Percentiles rank a stretch among this genome's conserved stretches.
Conservation (phyloP, 1,140 invertebrate genomes). For the Panonychus citri region DNA sequence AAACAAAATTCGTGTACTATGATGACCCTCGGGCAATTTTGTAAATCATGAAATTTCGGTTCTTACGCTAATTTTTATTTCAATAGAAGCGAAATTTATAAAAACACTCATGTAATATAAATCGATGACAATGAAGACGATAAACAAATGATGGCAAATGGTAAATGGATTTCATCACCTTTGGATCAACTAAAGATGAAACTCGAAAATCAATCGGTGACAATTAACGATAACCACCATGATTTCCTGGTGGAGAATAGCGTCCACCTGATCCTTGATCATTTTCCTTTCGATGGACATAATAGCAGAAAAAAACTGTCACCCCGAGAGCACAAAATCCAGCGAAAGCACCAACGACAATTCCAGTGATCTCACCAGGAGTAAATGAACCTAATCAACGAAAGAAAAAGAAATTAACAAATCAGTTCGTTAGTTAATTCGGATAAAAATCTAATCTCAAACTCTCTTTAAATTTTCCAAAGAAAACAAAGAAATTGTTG, state of each 20-base stretch:
- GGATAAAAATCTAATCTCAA: neutral
- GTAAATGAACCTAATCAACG: neutral
- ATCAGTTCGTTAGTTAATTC: neutral
- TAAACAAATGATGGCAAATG: no score
- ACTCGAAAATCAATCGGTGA: no score
- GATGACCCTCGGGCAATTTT: no score
- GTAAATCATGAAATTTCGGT: no score
- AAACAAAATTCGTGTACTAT: no score
- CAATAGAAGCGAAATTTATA: no score
- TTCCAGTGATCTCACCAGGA: conserved; percentile 12
- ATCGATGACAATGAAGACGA: no score
- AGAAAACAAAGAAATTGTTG: neutral
- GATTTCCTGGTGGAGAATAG: neutral
- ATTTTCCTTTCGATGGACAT: conserved; percentile 9
- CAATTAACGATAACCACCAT: neutral
- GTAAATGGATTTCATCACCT: no score
- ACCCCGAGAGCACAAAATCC: conserved; percentile 9
- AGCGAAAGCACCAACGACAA: conserved; percentile 11
- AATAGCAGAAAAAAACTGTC: conserved; percentile 14
- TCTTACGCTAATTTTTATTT: no score
- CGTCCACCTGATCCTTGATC: neutral
- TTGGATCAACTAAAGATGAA: no score
- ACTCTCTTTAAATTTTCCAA: neutral
- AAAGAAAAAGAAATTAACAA: neutral
- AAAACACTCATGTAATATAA: no score